These are phyloP conservation scores for Rhincodon typus DNA, from an alignment of 2,797 vertebrate species.

Conservation along the genomic window DNA sequence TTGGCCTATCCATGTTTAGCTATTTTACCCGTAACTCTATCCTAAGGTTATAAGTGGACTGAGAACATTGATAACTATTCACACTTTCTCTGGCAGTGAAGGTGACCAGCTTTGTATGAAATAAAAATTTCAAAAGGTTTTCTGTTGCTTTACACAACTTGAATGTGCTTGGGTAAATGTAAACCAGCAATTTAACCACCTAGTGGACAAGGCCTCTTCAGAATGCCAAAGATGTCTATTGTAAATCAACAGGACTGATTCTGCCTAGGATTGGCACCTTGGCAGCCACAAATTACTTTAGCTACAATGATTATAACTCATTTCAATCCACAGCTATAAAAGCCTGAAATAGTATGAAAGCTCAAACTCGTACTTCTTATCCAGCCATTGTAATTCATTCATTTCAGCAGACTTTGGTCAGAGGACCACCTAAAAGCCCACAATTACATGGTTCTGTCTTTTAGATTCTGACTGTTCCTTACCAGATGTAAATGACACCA, in stretches of 20 bases:
- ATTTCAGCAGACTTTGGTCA: neutral
- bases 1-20: neutral
- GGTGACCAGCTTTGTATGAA: neutral
- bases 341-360: neutral
- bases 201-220: neutral
- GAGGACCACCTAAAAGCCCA: no score
- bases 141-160: neutral
- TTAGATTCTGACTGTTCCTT: neutral
- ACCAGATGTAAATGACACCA: neutral
- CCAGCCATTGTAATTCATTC: neutral
- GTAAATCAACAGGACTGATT: neutral
- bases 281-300: neutral
- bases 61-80: neutral
- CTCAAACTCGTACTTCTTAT: neutral
- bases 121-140: neutral
- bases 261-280: neutral
- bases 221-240: neutral
- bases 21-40: neutral
- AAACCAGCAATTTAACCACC: neutral
- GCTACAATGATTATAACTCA: neutral
- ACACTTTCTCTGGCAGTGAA: neutral
- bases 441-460: neutral
- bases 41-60: neutral
- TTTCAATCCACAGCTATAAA: neutral
- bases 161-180: neutral